phyloP scores from a whole-genome alignment of 1,140 invertebrate species.

The Cepaea nemoralis region DNA sequence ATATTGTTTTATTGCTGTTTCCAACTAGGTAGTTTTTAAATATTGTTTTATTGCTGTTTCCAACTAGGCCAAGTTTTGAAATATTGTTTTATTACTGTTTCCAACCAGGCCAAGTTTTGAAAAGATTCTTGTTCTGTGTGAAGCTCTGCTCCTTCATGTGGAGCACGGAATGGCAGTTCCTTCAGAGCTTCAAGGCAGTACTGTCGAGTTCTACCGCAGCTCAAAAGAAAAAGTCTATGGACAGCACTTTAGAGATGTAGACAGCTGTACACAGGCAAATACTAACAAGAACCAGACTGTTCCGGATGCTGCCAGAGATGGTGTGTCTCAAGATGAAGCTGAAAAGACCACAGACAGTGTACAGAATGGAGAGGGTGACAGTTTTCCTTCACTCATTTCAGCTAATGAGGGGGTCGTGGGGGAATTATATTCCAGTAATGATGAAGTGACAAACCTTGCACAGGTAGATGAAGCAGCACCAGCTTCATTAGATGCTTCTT shows the following conservation, averaged over 20 bases:
- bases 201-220: constrained; percentile 56
- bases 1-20: too few relatives aligned
- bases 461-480: background rate
- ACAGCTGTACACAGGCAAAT: constrained; percentile 29
- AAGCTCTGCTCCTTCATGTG: constrained; percentile 59
- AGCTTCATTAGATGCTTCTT: background rate
- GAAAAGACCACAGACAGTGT: background rate
- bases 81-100: too few relatives aligned
- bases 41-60: too few relatives aligned
- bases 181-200: constrained; percentile 57
- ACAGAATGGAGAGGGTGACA: background rate
- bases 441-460: background rate
- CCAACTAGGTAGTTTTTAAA: too few relatives aligned
- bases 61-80: constrained; percentile 63
- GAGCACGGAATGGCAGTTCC: constrained; percentile 59
- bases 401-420: background rate
- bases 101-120: constrained; percentile 63
- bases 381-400: background rate
- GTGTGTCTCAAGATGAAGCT: background rate
- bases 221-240: constrained; percentile 42
- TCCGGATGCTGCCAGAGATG: background rate
- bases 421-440: background rate
- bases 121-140: constrained; percentile 55
- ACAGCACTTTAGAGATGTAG: constrained; percentile 38
- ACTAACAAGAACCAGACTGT: background rate